phyloP scores from a whole-genome alignment of 64 coral and sea anemone genomes.

The Exaiptasia diaphana region DNA sequence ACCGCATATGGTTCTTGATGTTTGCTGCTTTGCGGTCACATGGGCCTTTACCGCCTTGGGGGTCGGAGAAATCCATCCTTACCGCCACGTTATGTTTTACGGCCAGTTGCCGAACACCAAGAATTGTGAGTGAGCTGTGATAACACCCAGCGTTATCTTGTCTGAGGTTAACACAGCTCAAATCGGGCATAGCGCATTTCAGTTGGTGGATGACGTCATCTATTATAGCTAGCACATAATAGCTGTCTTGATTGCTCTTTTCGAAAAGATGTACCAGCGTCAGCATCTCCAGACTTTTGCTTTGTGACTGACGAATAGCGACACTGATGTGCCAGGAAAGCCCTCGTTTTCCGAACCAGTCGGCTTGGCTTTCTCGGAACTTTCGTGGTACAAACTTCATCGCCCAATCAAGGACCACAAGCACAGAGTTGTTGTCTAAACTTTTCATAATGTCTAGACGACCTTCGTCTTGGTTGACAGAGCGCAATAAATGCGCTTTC shows the following conservation, averaged over 20 bases:
- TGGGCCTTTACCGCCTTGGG: too few relatives aligned
- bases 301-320: background rate
- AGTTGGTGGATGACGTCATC: background rate
- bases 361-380: background rate
- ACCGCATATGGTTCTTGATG: background rate
- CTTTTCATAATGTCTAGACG: background rate
- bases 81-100: background rate
- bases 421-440: slow-evolving; percentile 18
- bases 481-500: background rate
- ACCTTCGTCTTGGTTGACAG: background rate
- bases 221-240: background rate
- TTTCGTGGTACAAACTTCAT: slow-evolving; percentile 22
- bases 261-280: background rate
- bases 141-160: background rate
- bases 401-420: too few relatives aligned
- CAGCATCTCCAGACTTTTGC: background rate
- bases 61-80: too few relatives aligned
- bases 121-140: background rate
- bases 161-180: background rate
- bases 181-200: background rate
- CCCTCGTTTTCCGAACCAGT: too few relatives aligned
- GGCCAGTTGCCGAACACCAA: background rate
- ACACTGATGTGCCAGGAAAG: too few relatives aligned
- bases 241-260: slow-evolving; percentile 1
- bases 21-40: background rate